Conservation (phyloP, 2,888 invertebrate genomes). For the Diarsia rubi region DNA sequence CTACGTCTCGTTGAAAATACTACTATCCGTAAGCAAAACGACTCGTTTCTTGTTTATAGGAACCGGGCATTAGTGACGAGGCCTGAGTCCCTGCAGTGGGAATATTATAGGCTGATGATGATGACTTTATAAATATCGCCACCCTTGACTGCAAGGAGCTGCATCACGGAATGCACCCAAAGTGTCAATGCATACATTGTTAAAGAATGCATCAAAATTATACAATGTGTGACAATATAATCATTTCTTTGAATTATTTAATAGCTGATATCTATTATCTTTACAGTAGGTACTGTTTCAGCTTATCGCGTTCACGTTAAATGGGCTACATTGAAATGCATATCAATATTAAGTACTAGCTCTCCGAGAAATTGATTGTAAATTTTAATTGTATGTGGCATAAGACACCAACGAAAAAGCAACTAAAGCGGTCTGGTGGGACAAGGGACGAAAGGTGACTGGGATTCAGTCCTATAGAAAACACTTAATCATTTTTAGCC, state of each 20-base stretch:
- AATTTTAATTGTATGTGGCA: conserved; percentile 1
- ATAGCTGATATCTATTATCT: conserved; percentile 53
- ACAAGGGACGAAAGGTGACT: no score
- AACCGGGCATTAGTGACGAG: no score
- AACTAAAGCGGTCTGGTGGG: no score
- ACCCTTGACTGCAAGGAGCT: no score
- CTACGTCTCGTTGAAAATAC: no score
- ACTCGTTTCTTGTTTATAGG: no score
- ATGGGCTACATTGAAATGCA: conserved; percentile 34
- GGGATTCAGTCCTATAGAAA: no score
- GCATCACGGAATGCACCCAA: neutral
- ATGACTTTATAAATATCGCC: neutral
- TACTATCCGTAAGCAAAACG: no score
- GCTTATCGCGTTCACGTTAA: conserved; percentile 37
- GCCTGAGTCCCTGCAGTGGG: no score
- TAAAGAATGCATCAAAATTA: conserved; percentile 9
- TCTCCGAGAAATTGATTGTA: conserved; percentile 23
- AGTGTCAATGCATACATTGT: neutral
- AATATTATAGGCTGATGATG: no score
- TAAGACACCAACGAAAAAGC: neutral
- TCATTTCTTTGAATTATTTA: conserved; percentile 53
- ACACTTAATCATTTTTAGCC: no score
- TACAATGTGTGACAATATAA: conserved; percentile 32
- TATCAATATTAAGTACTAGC: conserved; percentile 21
- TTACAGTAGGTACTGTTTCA: conserved; percentile 26